phyloP scores from a whole-genome alignment of 1,140 invertebrate genomes.

The Apis dorsata region DNA sequence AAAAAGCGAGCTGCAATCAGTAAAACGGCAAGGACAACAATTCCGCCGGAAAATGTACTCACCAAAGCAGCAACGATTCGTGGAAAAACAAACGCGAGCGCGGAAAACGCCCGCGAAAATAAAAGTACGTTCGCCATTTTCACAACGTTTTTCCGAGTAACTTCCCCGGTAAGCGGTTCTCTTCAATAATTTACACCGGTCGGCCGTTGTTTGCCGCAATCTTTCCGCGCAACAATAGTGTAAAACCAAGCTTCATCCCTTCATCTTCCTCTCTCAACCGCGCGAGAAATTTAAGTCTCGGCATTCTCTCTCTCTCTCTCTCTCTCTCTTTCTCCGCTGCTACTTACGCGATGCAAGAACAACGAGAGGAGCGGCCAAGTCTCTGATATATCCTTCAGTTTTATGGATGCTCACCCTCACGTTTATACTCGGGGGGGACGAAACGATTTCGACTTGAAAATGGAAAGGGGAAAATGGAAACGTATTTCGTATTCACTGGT shows the following conservation, averaged over 20 bases:
- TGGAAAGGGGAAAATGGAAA: not conserved
- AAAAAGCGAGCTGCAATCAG: slow-evolving; percentile 22
- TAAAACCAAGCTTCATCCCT: slow-evolving; percentile 8
- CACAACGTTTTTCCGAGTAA: slow-evolving; percentile 33
- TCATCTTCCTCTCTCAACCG: not conserved
- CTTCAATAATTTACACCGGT: slow-evolving; percentile 31
- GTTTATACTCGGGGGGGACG: not conserved
- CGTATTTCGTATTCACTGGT: no score
- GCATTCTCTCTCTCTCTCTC: not conserved
- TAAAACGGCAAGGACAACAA: slow-evolving; percentile 31
- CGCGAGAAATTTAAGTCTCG: slow-evolving; percentile 17
- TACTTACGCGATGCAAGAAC: slow-evolving; percentile 16
- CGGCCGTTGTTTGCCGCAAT: slow-evolving; percentile 33
- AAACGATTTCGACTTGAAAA: slow-evolving; percentile 7
- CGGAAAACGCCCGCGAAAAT: slow-evolving; percentile 16
- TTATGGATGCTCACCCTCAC: not conserved
- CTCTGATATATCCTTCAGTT: slow-evolving; percentile 14
- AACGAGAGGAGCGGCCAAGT: slow-evolving; percentile 11
- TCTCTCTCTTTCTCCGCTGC: not conserved
- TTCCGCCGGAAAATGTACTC: slow-evolving; percentile 12
- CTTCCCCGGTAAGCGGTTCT: slow-evolving; percentile 34
- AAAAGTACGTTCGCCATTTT: slow-evolving; percentile 25
- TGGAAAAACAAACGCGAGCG: slow-evolving; percentile 17
- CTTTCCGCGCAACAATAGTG: slow-evolving; percentile 28
- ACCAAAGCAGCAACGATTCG: slow-evolving; percentile 9